Evolutionary conservation across 2,888 invertebrate genomes (phyloP), one percentile per base, ranked within the genome.

Genomic region (Phengaris arion): DNA sequence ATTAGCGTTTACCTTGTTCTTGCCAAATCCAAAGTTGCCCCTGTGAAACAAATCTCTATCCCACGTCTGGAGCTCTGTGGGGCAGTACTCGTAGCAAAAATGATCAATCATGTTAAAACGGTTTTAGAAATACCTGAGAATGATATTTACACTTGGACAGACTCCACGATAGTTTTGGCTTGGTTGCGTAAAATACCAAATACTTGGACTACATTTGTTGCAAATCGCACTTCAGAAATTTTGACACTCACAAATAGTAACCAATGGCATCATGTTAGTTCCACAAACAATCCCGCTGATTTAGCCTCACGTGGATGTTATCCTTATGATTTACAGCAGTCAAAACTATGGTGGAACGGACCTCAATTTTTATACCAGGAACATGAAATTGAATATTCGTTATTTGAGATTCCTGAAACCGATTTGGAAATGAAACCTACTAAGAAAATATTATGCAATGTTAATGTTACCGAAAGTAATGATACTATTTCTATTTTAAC

Each of bases 201-300:
- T 57, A 74, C 74, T 35, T 57, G 57, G 74, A 74, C 22, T 12
- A 55, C 74, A 22, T 74, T 74, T 57, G 74, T 74, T 54, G 57
- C 57, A 13, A 74, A 74, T 74, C 55, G 46, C 22, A 72, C 74
- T 45, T 57, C 74, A 4, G 55, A 74, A 74, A 55, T 74, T 57
- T 55, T 74, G 35, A 54, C 35, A 45, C 12, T 57, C 12, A 74
- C 55, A 7, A 55, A 74, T 45, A 74, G 55, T 57, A 35, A 57
- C 45, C 74, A 74, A 35, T 74, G 74, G 55, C 74, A 57, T 57
- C 74, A 74, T 46, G 57, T 74, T 55, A 13, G 35, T 55, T 74
- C 74, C 45, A 46, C 46, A 5, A 22, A 74, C 13, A 55, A 74
- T 74, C 74, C 74, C 55, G 45, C 57, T 10, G 74, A 57, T 45